Conservation (phyloP, 2,113 vertebrate genomes). For the Antidorcas marsupialis region DNA sequence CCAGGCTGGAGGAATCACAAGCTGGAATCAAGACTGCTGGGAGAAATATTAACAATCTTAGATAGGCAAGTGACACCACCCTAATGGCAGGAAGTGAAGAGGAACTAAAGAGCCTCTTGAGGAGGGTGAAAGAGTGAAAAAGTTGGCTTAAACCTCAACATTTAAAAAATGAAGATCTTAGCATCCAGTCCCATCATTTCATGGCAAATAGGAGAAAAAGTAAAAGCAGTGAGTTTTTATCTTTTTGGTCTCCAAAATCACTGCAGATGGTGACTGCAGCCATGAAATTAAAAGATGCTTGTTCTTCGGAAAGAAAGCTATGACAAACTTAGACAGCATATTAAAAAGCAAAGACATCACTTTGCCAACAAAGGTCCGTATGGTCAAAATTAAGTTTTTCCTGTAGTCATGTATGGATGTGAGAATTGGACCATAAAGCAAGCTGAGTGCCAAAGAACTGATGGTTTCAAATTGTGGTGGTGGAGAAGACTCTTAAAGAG, state of each 20-base stretch:
- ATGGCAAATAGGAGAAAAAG: not conserved
- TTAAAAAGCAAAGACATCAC: not conserved
- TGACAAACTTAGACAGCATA: not conserved
- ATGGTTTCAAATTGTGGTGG: not conserved
- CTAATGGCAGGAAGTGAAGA: not conserved
- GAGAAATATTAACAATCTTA: not conserved
- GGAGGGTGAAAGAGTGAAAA: not conserved
- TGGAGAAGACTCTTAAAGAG: not conserved
- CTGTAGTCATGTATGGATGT: not conserved
- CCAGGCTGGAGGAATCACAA: not conserved
- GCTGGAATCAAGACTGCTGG: not conserved
- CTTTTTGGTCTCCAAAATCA: not conserved
- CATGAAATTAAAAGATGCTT: not conserved
- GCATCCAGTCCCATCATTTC: not conserved
- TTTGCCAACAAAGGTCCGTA: not conserved
- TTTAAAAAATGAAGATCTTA: not conserved
- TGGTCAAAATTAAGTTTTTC: not conserved
- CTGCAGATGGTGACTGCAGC: not conserved
- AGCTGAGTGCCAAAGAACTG: not conserved
- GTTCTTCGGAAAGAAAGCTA: not conserved
- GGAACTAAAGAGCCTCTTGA: not conserved
- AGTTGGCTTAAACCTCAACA: not conserved
- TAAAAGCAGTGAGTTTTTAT: not conserved
- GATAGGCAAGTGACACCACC: not conserved
- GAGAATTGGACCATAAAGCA: not conserved